phyloP scores from a whole-genome alignment of 2,797 vertebrate genomes.

The Eospalax fontanierii region DNA sequence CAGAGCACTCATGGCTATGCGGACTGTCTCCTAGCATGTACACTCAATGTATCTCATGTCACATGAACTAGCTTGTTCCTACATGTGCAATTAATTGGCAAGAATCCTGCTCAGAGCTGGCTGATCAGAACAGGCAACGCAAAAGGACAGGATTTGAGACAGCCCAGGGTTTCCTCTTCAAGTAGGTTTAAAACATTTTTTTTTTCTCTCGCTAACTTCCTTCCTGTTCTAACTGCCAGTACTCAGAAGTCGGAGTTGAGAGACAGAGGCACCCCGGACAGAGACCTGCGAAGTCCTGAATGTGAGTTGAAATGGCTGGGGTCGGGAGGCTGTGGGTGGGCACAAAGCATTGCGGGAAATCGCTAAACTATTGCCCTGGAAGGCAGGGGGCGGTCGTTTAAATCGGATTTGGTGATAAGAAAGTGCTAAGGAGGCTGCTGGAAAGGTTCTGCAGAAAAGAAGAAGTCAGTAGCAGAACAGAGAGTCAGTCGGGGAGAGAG shows the following conservation, averaged over 20 bases:
- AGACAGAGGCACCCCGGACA: slow-evolving; percentile 83
- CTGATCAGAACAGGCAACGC: slow-evolving; percentile 72
- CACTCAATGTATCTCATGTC: background rate
- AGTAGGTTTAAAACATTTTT: slow-evolving; percentile 79
- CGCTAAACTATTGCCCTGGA: background rate
- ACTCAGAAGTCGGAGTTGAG: slow-evolving; percentile 85
- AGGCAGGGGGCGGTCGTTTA: background rate
- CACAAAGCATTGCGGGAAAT: background rate
- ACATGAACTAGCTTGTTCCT: slow-evolving; percentile 17
- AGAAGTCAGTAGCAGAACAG: slow-evolving; percentile 57
- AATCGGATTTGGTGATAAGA: slow-evolving; percentile 57
- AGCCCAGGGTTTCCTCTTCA: slow-evolving; percentile 86
- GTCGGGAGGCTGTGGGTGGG: background rate
- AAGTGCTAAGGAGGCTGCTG: background rate
- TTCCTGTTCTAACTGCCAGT: slow-evolving; percentile 91
- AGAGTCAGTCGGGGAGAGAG: slow-evolving; percentile 30
- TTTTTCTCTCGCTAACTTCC: slow-evolving; percentile 87
- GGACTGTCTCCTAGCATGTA: background rate
- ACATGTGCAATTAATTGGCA: slow-evolving; percentile 68
- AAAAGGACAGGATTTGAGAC: slow-evolving; percentile 79
- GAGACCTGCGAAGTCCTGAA: slow-evolving; percentile 73
- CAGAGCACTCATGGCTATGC: background rate
- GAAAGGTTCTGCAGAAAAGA: slow-evolving; percentile 36
- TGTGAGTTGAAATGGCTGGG: slow-evolving; percentile 56
- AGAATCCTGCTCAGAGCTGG: slow-evolving; percentile 65